phyloP scores from a whole-genome alignment of 2,797 vertebrate genomes.

The Potorous gilbertii region DNA sequence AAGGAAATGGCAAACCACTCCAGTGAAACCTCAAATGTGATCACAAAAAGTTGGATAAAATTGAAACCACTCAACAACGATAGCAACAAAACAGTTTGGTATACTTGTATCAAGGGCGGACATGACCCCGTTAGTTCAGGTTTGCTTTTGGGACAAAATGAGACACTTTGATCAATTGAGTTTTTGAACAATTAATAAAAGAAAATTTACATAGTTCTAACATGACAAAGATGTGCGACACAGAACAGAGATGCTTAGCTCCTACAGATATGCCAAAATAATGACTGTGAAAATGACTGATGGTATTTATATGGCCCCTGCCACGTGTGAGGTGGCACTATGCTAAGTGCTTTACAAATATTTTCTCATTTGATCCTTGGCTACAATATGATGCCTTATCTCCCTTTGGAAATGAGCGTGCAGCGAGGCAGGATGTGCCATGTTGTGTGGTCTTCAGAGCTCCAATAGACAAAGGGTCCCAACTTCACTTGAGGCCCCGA shows the following conservation, averaged over 20 bases:
- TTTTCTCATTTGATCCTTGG: not conserved
- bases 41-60: not conserved
- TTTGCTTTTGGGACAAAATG: not conserved
- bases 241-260: not conserved
- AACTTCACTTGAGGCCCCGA: not conserved
- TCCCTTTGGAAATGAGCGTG: not conserved
- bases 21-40: not conserved
- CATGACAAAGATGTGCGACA: not conserved
- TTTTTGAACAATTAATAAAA: not conserved
- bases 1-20: not conserved
- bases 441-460: not conserved
- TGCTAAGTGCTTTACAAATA: not conserved
- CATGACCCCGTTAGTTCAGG: not conserved
- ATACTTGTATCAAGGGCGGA: not conserved
- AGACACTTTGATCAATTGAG: not conserved
- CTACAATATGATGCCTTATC: not conserved
- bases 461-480: not conserved
- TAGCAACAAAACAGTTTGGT: not conserved
- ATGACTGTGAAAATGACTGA: not conserved
- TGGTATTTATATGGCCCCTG: not conserved
- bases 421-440: not conserved
- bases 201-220: not conserved
- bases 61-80: not conserved
- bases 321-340: not conserved
- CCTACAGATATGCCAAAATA: not conserved